Base-by-base conservation (phyloP, 2,113 vertebrate genomes). In the Microtus richardsoni region DNA sequence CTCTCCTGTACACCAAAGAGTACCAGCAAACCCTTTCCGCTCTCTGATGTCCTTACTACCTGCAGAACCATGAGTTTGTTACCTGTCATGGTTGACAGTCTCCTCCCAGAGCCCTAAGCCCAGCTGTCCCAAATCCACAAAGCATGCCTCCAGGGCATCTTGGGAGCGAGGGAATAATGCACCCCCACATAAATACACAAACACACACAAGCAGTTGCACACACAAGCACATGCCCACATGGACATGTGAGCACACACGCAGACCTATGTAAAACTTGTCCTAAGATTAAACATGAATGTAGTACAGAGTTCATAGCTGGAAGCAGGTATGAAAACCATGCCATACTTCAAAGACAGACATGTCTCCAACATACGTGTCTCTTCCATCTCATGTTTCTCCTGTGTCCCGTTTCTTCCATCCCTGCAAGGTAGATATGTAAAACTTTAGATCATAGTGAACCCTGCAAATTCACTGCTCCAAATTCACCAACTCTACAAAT, bases 1-100 rank as follows among this genome's bases (percentile, higher is more conserved):
- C 98, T 98, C 98, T 99, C 98, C 99, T 98, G 98, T 98, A 98
- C 98, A 98, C 96, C 96, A 0, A 68, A 36, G 95, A 71, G 97
- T 97, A 98, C 98, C 98, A 0, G 62, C 94, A 87, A 91, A 87
- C 88, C 95, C 70, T 3, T 98, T 97, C 97, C 96, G 80, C 98
- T 95, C 96, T 96, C 95, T 60, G 44, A 44, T 11, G 5, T 1
- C 68, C 87, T 54, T 36, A 0, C 36, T 74, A 54, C 14, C 1
- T 0, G 1, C 7, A 22, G 77, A 41, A 10, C n/a, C 66, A 9
- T 9, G 9, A 13, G 44, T 73, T 52, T 2, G 0, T 44, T 19
- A 7, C 9, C n/a, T 0, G 2, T 22, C 3, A 0, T 4, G 26
- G 26, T 64, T 33, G 36, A 49, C 3, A 2, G 33, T 78, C 47